Evolutionary conservation across 2,113 vertebrate genomes (phyloP), one percentile per base, ranked within the genome.

Genomic region (Eudorcas thomsonii): DNA sequence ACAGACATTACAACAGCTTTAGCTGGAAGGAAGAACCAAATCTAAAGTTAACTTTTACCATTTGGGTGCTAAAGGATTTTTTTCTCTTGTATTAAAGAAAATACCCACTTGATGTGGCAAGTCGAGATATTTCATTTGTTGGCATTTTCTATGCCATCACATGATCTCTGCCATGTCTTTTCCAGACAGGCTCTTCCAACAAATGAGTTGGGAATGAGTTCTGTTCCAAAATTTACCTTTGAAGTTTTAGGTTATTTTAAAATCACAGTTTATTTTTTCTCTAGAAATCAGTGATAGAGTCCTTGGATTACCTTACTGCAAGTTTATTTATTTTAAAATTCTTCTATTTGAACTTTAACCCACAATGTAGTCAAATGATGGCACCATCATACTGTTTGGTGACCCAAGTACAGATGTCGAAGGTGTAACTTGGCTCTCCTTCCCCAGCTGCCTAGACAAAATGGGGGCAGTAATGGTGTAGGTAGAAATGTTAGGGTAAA

Each of bases 241-340:
- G 54, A 94, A 88, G 43, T 94, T 88, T 96, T 82, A 91, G 55
- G 64, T 78, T 81, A 85, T 94, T 96, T 93, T 81, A 87, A 96
- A 95, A 10, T 92, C 50, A 96, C 23, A 80, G 71, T 90, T 94
- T 90, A 82, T 95, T 93, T 95, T 43, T 36, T 91, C 23, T 23
- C 7, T 62, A 85, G 39, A 96, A 74, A 82, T 78, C 36, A 80
- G 52, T 50, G 54, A 64, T 50, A 78, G 83, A 50, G 10, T 25
- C 62, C 82, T 62, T 48, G 19, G 50, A 90, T 80, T 91, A 94
- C 71, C 54, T 91, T 26, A 30, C 36, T 78, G 45, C 84, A 87
- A 59, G 21, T 93, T 82, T 91, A 43, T 7, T 91, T 88, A 74
- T 88, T 88, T 71, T 48, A 8, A 28, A 43, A n/a, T 77, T 92